Evolutionary conservation across 2,888 invertebrate species (phyloP).

Genomic region (Lithosia quadra): DNA sequence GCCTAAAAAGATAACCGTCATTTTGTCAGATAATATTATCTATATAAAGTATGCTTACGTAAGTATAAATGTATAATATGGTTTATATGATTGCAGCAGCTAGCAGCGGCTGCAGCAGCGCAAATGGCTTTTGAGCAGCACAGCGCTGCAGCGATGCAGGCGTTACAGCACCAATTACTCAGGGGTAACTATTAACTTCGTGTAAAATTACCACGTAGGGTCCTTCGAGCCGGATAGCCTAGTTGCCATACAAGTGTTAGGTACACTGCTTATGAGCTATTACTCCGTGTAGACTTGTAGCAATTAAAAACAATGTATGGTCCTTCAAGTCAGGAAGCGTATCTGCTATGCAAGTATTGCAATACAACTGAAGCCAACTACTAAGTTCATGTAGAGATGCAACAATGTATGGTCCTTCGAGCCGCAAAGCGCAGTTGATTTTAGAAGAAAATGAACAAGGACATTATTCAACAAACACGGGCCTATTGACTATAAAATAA

Average conservation of each 20-base stretch:
- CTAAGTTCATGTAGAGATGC: too few relatives aligned
- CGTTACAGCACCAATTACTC: slow-evolving; percentile 93
- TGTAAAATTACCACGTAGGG: not conserved
- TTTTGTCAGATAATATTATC: too few relatives aligned
- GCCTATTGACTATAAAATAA: too few relatives aligned
- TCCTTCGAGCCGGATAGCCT: not conserved
- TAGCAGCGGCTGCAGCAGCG: slow-evolving; percentile 84
- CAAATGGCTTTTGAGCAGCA: slow-evolving; percentile 87
- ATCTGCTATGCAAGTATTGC: too few relatives aligned
- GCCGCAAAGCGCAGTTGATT: not conserved
- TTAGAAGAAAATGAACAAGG: too few relatives aligned
- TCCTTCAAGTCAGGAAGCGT: too few relatives aligned
- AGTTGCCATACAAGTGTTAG: too few relatives aligned
- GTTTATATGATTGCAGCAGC: slow-evolving; percentile 51
- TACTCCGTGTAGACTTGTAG: not conserved
- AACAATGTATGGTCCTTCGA: not conserved
- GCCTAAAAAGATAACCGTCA: too few relatives aligned
- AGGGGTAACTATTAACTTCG: slow-evolving; percentile 83
- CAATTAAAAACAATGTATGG: not conserved
- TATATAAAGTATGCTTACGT: not conserved
- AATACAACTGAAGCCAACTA: too few relatives aligned
- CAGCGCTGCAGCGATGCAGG: slow-evolving; percentile 92
- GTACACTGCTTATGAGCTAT: too few relatives aligned
- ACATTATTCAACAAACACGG: too few relatives aligned
- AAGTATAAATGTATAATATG: not conserved